Conservation (phyloP, 2,113 vertebrate species). For the Narcine bancroftii region DNA sequence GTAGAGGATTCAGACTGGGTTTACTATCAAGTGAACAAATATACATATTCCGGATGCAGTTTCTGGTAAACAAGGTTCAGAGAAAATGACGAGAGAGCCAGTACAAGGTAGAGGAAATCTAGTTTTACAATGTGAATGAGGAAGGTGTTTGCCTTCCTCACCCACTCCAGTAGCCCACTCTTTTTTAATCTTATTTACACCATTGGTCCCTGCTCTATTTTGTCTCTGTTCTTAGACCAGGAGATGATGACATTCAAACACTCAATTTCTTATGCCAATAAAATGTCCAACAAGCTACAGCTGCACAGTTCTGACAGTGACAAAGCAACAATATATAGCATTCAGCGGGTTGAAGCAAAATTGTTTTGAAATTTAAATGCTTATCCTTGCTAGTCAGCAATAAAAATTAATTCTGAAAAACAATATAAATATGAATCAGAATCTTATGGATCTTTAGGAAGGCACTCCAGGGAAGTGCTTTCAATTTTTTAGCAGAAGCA, state of each 20-base stretch:
- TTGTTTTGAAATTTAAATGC: neutral
- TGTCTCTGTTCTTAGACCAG: neutral
- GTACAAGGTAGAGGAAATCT: no score
- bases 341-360: neutral
- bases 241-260: no score
- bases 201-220: neutral
- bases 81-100: neutral
- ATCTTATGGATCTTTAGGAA: neutral
- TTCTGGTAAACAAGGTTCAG: neutral
- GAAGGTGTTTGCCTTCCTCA: neutral
- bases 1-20: no score
- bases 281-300: neutral
- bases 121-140: no score
- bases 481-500: neutral
- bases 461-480: neutral
- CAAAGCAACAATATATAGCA: neutral
- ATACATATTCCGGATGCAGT: neutral
- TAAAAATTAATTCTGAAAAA: neutral
- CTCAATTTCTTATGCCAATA: neutral
- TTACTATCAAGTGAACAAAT: neutral
- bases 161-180: neutral
- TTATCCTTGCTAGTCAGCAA: neutral
- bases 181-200: neutral
- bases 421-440: neutral
- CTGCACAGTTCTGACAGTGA: no score